A percentile compares a stretch with the other conserved stretches of the same genome.
Conservation (phyloP, 2,113 vertebrate genomes). For the Montifringilla adamsi region DNA sequence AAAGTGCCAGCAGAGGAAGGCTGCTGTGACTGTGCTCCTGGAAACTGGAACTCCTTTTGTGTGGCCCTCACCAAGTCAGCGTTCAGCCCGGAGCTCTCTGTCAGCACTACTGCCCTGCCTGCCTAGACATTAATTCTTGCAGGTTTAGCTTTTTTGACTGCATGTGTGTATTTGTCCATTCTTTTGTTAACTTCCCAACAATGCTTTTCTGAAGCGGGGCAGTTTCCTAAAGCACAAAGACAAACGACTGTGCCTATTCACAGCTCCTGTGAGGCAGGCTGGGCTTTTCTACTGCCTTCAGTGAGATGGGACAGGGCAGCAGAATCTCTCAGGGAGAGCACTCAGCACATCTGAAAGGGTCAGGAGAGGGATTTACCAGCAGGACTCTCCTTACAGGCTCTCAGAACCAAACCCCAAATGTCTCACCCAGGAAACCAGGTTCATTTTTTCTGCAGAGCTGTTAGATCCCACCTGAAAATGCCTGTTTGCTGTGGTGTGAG, state of each 20-base stretch:
- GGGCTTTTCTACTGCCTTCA: not conserved
- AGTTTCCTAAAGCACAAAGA: not conserved
- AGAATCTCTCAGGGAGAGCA: not conserved
- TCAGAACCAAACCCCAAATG: not conserved
- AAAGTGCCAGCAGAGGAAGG: not conserved
- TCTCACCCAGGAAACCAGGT: not conserved
- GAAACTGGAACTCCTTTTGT: not conserved
- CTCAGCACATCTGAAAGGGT: not conserved
- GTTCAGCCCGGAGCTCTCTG: not conserved
- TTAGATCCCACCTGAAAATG: not conserved
- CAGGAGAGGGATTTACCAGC: not conserved
- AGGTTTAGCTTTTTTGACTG: not conserved
- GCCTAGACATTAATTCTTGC: not conserved
- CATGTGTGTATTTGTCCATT: not conserved
- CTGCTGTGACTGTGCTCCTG: not conserved
- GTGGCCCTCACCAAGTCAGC: not conserved
- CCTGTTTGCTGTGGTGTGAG: not conserved
- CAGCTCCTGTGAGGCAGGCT: not conserved
- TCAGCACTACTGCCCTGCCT: not conserved
- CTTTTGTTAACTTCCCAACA: not conserved
- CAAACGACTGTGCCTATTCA: not conserved
- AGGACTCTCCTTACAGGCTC: not conserved
- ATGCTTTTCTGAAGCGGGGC: not conserved
- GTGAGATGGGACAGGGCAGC: not conserved
- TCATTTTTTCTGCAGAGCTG: not conserved